Base-by-base conservation (phyloP, 2,113 vertebrate genomes). In the Gallinago undulata region DNA sequence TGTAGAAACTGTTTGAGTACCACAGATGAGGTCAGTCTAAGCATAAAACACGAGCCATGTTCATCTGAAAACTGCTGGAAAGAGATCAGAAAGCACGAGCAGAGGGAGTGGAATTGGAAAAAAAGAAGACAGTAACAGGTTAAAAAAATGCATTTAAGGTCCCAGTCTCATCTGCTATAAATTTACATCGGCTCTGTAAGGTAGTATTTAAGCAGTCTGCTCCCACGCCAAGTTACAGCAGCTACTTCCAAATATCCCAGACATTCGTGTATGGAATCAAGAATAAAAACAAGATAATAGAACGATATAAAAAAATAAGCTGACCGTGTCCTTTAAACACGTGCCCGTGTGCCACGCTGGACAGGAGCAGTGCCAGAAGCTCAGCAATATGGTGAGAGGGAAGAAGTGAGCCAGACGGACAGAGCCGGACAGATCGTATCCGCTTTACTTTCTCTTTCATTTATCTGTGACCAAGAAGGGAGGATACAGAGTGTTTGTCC, bases 171-270 rank as follows among this genome's bases (percentile, higher is more conserved):
- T 84, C 90, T 87, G 73, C 69, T 79, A 27, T 68, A 87, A 94
- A 89, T 87, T 92, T 48, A 81, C 80, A 68, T 69, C 25, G 24
- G 56, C 60, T 88, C 55, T 78, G 35, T 70, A 77, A 93, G 92
- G 80, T 88, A 77, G 81, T 93, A 82, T 87, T 91, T 94, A 89
- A 94, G 77, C 87, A 75, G 79, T 78, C 84, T 41, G 17, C 39
- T 94, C 74, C 73, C 48, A 68, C 2, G 27, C 74, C 84, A 89
- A 89, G 74, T 75, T 79, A 50, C 48, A 96, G n/a, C 48, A 87
- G 81, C 50, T 82, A 39, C 69, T 92, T 96, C 89, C 89, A 95
- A 84, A 81, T 33, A 68, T 59, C 75, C 87, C 86, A 92, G 80
- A 70, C n/a, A 2, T 47, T n/a, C 25, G 19, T 6, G 47, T 74